Base-by-base conservation (phyloP, 1,140 invertebrate genomes). In the Drosophila equinoxialis region DNA sequence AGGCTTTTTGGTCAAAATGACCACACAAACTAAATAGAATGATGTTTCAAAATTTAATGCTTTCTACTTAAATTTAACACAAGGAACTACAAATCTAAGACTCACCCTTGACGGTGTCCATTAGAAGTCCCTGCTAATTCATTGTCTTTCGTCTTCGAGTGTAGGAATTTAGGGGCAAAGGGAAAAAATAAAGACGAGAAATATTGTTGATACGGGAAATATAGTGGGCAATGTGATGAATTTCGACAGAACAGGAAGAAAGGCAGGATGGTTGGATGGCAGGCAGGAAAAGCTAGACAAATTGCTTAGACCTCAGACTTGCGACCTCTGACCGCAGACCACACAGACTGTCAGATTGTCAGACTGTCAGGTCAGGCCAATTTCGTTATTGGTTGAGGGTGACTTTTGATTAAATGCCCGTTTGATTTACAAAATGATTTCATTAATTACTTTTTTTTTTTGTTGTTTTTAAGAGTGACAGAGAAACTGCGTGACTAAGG, bases 361-460 rank as follows among this genome's bases (percentile, higher is more conserved):
- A 17, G 11, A 45, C 54, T 42, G 58, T 42, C 37, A 45, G 62
- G 51, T n/a, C 54, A 20, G 26, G 30, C 6, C 11, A 14, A 26
- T 41, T 10, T 39, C 14, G 35, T 10, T 14, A 37, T 39, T 60
- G 58, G 33, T 39, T 20, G 60, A 63, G 42, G 35, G 51, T 60
- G 65, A 78, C 75, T 83, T 79, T 83, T 51, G 81, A 83, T 84
- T 80, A 83, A 83, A 83, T 80, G 77, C 67, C 72, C 69, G 77
- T 79, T 84, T 84, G 77, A 83, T 83, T 80, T 68, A 77, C 45
- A 84, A 77, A 84, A 83, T 83, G 81, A 80, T 84, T 84, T 84
- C 81, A 83, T 84, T 83, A 84, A 83, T 83, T 83, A 80, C 74
- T 57, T 62, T 68, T 66, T 30, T 30, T 30, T 30, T 30, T 30